phyloP scores from a whole-genome alignment of 2,113 vertebrate genomes.

The Hemiscyllium ocellatum region DNA sequence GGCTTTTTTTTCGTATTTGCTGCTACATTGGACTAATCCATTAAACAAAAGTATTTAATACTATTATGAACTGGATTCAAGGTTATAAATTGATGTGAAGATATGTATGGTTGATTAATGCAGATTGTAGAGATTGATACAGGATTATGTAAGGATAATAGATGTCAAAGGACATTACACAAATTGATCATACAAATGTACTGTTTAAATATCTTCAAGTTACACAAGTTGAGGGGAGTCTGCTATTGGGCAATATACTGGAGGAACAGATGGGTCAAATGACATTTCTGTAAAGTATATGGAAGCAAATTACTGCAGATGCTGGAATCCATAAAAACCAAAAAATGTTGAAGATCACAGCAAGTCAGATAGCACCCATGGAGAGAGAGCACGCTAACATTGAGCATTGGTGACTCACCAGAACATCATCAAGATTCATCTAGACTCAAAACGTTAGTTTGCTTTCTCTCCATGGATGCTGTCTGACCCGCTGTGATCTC shows the following conservation, averaged over 20 bases:
- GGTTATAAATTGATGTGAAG: not conserved
- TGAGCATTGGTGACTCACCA: too few relatives aligned
- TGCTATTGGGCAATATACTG: not conserved
- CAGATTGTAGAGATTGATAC: not conserved
- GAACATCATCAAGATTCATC: too few relatives aligned
- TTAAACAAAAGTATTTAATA: not conserved
- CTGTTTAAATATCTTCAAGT: not conserved
- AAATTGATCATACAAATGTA: not conserved
- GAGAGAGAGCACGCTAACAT: too few relatives aligned
- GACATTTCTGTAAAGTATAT: not conserved
- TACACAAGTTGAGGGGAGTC: not conserved
- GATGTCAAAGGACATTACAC: not conserved
- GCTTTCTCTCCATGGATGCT: too few relatives aligned
- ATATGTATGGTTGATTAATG: not conserved
- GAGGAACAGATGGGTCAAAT: not conserved
- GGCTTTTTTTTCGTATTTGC: not conserved
- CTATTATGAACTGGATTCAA: not conserved
- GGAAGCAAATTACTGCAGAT: too few relatives aligned
- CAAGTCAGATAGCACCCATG: too few relatives aligned
- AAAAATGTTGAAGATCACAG: too few relatives aligned
- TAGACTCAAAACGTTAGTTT: too few relatives aligned
- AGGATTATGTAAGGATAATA: not conserved
- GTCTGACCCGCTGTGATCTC: too few relatives aligned
- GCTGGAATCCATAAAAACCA: too few relatives aligned
- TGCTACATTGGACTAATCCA: not conserved